phyloP scores from a whole-genome alignment of 1,140 invertebrate species.

The Drosophila rufa region DNA sequence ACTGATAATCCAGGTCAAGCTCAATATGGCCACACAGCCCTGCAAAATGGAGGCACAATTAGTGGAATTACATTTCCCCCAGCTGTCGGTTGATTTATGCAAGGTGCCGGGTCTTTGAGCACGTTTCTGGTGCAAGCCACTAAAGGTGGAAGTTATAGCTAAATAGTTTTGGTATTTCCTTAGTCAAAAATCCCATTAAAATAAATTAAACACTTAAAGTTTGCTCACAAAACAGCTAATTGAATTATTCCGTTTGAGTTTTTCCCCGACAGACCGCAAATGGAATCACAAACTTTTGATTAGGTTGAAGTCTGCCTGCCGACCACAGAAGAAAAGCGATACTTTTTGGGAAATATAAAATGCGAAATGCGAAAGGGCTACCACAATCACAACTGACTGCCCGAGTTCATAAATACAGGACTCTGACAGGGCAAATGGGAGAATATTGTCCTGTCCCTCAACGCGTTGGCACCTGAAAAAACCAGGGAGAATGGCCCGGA shows the following conservation, averaged over 20 bases:
- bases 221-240: not conserved
- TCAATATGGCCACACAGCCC: conserved; percentile 93
- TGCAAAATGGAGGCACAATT: conserved; percentile 85
- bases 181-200: not conserved
- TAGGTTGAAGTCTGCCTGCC: conserved; percentile 38
- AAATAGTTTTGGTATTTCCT: not conserved
- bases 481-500: not conserved
- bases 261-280: conserved; percentile 35
- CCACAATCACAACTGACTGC: conserved; percentile 52
- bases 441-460: conserved; percentile 40
- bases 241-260: conserved; percentile 2
- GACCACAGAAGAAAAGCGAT: conserved; percentile 46
- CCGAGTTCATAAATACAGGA: conserved; percentile 34
- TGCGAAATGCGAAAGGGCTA: conserved; percentile 25
- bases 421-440: conserved; percentile 32
- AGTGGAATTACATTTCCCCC: conserved; percentile 14
- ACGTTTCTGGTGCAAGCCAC: conserved; percentile 28
- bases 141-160: too few species aligned
- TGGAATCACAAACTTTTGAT: conserved; percentile 72
- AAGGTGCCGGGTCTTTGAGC: not conserved
- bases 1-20: conserved; percentile 92
- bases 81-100: conserved; percentile 58
- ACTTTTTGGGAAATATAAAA: conserved; percentile 24
- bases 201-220: not conserved
- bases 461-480: conserved; percentile 16